A percentile compares a stretch with the other conserved stretches of the same genome.
Evolutionary conservation across 2,888 invertebrate genomes (phyloP).

Genomic region (Eretmocerus hayati): DNA sequence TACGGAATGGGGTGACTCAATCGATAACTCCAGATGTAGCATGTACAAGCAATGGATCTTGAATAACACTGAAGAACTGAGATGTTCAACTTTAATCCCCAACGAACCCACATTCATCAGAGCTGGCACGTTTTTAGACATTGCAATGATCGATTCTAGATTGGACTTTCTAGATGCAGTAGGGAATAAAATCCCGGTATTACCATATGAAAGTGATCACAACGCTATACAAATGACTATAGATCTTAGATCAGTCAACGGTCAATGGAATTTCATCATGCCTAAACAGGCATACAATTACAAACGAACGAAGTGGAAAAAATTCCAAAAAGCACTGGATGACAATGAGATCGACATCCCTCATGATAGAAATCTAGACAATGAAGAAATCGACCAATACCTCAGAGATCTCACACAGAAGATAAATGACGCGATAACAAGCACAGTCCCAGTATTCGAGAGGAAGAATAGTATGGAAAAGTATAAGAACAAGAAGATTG

Average conservation of each 20-base stretch:
- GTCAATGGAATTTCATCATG: background rate
- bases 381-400: background rate
- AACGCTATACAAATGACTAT: background rate
- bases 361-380: background rate
- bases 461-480: background rate
- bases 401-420: background rate
- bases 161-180: background rate
- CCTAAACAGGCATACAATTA: background rate
- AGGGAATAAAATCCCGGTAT: background rate
- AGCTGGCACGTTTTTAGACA: slow-evolving; percentile 13
- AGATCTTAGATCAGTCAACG: background rate
- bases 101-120: slow-evolving; percentile 1
- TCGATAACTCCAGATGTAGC: slow-evolving; percentile 8
- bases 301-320: slow-evolving; percentile 15
- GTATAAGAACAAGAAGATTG: background rate
- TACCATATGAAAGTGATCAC: slow-evolving; percentile 13
- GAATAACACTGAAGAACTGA: background rate
- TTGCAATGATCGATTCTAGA: slow-evolving; percentile 15
- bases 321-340: slow-evolving; percentile 1
- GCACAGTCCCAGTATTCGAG: background rate
- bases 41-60: slow-evolving; percentile 1
- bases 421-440: background rate
- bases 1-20: slow-evolving; percentile 5
- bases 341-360: background rate
- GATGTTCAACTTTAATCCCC: background rate